Base-by-base conservation (phyloP, 2,113 vertebrate species). In the Oreamnos americanus region DNA sequence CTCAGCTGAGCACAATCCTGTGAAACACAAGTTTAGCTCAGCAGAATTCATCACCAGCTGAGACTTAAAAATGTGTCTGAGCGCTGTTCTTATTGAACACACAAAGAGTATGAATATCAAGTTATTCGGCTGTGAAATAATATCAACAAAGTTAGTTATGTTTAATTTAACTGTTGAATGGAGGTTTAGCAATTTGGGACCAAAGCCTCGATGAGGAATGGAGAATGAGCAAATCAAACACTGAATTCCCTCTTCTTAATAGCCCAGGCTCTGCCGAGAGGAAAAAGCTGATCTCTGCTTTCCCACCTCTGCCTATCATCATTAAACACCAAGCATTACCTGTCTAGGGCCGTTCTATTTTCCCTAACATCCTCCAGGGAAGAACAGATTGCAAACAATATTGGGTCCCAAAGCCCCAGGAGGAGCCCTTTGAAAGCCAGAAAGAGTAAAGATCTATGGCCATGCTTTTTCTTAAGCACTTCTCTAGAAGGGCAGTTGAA, bases 121-220 rank as follows among this genome's bases (percentile, higher is more conserved):
- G 98, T 93, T 96, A 98, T 97, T 97, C 95, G 23, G 90, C 98
- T 98, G 98, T 98, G 98, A 98, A 98, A 98, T 98, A 98, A 98
- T 95, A 98, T 98, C 97, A 98, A 98, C 98, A 98, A 98, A 98
- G 98, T 98, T 98, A 98, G 98, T 98, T 98, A 97, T 98, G 98
- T 98, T 98, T 98, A 98, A 98, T 98, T 98, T 98, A 98, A 98
- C 98, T 98, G 98, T 97, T 97, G 97, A 98, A 96, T 97, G 97
- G 98, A 98, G 98, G 98, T 95, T 97, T 97, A 97, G 98, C 97
- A 98, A 98, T 98, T 98, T 98, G 98, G 97, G 97, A 92, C 85
- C 16, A 12, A 76, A 90, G 90, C 94, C 97, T 97, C 39, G 8
- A 33, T 97, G 97, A 98, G 87, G 97, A 97, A 98, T 98, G 95